A percentile compares a stretch with the other conserved stretches of the same genome.
Evolutionary conservation across 1,140 invertebrate genomes (phyloP).

Genomic region (Archivesica marissinica): DNA sequence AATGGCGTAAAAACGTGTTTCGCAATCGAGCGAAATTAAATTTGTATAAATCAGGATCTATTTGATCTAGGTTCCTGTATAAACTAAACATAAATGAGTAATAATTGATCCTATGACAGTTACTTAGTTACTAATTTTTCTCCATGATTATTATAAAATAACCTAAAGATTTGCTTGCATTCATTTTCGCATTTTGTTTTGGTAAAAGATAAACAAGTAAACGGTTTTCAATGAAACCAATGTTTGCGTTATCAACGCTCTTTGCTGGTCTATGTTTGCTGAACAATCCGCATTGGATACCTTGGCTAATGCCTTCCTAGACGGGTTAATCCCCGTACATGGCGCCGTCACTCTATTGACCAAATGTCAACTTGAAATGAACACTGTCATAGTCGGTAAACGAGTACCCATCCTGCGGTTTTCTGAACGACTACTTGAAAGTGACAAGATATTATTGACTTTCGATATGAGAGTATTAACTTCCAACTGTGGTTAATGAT

Average conservation of each 20-base stretch:
- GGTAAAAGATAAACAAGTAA: slow-evolving; percentile 7
- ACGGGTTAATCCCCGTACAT: slow-evolving; percentile 35
- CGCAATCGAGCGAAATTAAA: too few relatives aligned
- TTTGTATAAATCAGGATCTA: too few relatives aligned
- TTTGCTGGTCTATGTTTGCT: slow-evolving; percentile 10
- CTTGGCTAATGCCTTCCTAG: slow-evolving; percentile 8
- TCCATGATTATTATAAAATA: background rate
- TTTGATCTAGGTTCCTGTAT: background rate
- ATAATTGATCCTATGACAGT: background rate
- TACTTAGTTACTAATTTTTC: background rate
- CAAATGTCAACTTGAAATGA: slow-evolving; percentile 49
- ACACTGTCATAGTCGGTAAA: slow-evolving; percentile 11
- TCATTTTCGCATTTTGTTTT: background rate
- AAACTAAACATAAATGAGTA: background rate
- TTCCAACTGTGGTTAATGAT: slow-evolving; percentile 31
- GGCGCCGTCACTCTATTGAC: slow-evolving; percentile 52
- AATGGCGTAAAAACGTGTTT: too few relatives aligned
- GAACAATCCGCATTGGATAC: slow-evolving; percentile 33
- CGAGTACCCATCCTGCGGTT: slow-evolving; percentile 38
- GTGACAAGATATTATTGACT: slow-evolving; percentile 55
- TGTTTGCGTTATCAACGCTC: slow-evolving; percentile 8
- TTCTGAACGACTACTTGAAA: slow-evolving; percentile 44
- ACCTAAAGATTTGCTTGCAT: background rate
- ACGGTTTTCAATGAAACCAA: background rate
- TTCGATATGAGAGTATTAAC: slow-evolving; percentile 41